Percentiles rank a stretch among this genome's conserved stretches.
These are phyloP conservation scores for Siniperca obscura DNA, from an alignment of 2,797 vertebrate genomes.

Conservation along the genomic window DNA sequence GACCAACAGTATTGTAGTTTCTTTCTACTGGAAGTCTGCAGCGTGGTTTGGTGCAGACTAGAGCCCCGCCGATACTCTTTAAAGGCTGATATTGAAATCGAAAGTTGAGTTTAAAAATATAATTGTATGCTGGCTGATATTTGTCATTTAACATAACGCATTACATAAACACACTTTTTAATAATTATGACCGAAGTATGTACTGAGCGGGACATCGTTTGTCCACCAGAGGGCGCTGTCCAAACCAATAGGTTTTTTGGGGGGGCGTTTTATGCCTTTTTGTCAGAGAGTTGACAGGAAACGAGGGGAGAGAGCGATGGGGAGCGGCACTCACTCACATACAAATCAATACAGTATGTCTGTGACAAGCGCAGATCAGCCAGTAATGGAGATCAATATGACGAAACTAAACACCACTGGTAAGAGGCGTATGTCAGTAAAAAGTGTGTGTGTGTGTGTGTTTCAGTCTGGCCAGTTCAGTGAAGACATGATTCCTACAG, in stretches of 20 bases:
- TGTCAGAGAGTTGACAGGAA: neutral
- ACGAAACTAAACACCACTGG: too few relatives aligned
- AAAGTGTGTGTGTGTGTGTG: constrained; percentile 30
- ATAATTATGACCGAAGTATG: neutral
- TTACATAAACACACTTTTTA: neutral
- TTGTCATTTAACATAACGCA: neutral
- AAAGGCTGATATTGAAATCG: neutral
- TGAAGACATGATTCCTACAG: constrained; percentile 99
- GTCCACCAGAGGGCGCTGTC: too few relatives aligned
- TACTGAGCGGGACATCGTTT: too few relatives aligned
- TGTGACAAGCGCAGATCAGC: neutral
- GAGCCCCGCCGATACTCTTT: neutral
- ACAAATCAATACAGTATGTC: neutral
- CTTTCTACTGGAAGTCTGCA: neutral
- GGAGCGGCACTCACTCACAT: too few relatives aligned
- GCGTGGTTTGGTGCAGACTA: neutral
- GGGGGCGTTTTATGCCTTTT: too few relatives aligned
- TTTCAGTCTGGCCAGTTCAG: constrained; percentile 96
- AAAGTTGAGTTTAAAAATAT: neutral
- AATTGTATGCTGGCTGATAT: neutral
- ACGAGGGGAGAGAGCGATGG: neutral
- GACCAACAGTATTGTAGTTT: too few relatives aligned
- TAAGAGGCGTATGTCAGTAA: neutral
- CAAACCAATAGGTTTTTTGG: too few relatives aligned
- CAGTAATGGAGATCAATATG: neutral